A percentile compares a stretch with the other conserved stretches of the same genome.
Conservation (phyloP, 2,113 vertebrate genomes). For the Acanthisitta chloris region DNA sequence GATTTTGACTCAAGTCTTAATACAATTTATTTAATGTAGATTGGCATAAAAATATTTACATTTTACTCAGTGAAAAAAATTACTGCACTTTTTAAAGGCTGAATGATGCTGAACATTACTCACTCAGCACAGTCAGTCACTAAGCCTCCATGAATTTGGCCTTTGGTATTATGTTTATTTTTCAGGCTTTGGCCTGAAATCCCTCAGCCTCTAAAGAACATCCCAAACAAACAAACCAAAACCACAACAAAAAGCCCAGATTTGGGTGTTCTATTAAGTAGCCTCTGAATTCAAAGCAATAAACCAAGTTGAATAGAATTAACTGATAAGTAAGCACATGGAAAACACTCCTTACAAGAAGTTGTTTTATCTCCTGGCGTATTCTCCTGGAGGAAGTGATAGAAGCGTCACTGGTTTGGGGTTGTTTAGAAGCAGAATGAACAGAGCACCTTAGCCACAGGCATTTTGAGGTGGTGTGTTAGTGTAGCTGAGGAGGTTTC, state of each 20-base stretch:
- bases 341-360: constrained; percentile 27
- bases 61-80: not conserved
- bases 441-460: not conserved
- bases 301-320: not conserved
- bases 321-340: not conserved
- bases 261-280: not conserved
- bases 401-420: not conserved
- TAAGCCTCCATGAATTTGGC: not conserved
- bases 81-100: not conserved
- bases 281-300: not conserved
- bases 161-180: not conserved
- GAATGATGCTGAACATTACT: not conserved
- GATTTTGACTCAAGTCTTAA: not conserved
- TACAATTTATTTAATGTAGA: not conserved
- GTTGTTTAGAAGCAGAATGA: not conserved
- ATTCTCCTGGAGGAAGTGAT: constrained; percentile 19
- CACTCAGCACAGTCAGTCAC: not conserved
- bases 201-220: not conserved
- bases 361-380: not conserved
- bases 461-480: not conserved
- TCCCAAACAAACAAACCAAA: not conserved
- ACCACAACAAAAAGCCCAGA: not conserved
- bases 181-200: not conserved
- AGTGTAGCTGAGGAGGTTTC: not conserved
- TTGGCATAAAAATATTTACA: not conserved